Base-by-base conservation (phyloP, 2,797 vertebrate genomes). In the Rhinogobio ventralis region DNA sequence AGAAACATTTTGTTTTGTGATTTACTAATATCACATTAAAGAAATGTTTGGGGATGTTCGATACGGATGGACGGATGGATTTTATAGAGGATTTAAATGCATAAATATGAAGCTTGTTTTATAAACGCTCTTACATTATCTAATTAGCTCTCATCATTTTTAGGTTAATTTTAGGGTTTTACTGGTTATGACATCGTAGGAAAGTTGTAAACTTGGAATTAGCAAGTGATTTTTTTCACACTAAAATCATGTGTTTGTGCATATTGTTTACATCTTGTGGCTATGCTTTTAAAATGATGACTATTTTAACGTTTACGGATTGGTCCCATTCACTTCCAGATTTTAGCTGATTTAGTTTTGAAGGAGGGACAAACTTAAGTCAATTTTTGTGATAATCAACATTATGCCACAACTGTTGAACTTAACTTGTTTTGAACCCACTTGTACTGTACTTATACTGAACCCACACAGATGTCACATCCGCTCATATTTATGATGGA, bases 151-250 rank as follows among this genome's bases (percentile, higher is more conserved):
- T 55, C 1, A 2, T 76, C 1, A 39, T 76, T 57, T n/a, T 57
- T n/a, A 39, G 13, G 33, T 39, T 57, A 1, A 76, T 57, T 25
- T 76, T 25, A 42, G 23, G 23, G 74, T 42, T 76, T 39, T 55
- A 42, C 33, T 75, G 7, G 73, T 75, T 55, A 75, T 39, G 53
- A 53, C 53, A 76, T 39, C 23, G 33, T 14, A 77, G 74, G 36
- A 60, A 75, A 36, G 5, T 30, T 57, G 51, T 39, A 75, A 57
- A 36, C 36, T 36, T 57, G 13, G 5, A 57, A 13, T 39, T 17
- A 39, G 2, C 53, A 76, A 39, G 51, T n/a, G 6, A 20, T 30
- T 19, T 20, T 19, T 30, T 39, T 14, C 7, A 39, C 33, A n/a
- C 7, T 17, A 39, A 57, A 55, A 39, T 39, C 51, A 42, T 76